Percentiles rank a stretch among this genome's conserved stretches.
Evolutionary conservation across 2,797 vertebrate genomes (phyloP).

Genomic region (Urosaurus nigricauda): DNA sequence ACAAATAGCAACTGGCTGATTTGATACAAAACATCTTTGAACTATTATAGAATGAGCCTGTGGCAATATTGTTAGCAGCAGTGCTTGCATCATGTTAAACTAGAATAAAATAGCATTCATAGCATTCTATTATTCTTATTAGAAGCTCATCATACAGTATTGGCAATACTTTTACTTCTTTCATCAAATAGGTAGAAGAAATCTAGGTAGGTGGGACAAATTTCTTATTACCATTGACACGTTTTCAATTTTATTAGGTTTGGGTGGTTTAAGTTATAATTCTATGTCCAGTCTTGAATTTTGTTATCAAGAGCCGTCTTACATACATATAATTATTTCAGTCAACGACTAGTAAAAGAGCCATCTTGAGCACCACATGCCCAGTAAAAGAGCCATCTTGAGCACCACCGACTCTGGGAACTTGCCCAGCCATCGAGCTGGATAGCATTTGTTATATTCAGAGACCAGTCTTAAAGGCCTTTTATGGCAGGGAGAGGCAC

Average conservation of each 20-base stretch:
- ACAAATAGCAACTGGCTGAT: slow-evolving; percentile 64
- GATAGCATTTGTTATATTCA: no score
- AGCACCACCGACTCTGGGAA: no score
- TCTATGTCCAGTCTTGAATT: no score
- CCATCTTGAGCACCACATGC: no score
- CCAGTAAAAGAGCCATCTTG: no score
- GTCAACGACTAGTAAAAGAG: no score
- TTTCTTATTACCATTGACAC: background rate
- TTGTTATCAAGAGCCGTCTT: no score
- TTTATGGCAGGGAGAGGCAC: slow-evolving; percentile 3
- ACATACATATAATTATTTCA: no score
- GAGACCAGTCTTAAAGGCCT: no score
- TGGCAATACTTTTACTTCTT: background rate
- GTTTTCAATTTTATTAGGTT: no score
- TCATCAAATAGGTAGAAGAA: background rate
- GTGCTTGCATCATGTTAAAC: slow-evolving; percentile 57
- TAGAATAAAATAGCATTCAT: slow-evolving; percentile 43
- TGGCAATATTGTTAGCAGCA: slow-evolving; percentile 57
- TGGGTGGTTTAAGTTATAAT: no score
- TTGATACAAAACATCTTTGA: slow-evolving; percentile 67
- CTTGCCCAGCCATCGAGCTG: no score
- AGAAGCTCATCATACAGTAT: background rate
- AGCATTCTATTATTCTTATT: slow-evolving; percentile 46
- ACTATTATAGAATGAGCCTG: slow-evolving; percentile 47
- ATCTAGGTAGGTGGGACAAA: background rate